phyloP scores from a whole-genome alignment of 2,113 vertebrate genomes.

The Psilopsiagon aurifrons region DNA sequence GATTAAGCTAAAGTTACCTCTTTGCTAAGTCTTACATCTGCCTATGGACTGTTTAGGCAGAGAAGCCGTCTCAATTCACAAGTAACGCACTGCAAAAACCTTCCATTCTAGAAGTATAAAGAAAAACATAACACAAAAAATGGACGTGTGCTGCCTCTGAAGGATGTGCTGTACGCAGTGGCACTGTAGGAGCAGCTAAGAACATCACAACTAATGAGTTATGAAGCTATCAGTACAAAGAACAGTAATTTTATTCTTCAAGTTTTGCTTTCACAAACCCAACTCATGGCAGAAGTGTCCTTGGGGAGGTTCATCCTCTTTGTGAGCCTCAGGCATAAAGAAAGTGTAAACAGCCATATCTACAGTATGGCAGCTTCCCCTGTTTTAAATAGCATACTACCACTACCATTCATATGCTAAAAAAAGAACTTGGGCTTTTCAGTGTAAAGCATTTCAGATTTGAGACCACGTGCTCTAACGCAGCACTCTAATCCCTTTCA shows the following conservation, averaged over 20 bases:
- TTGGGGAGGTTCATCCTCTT: background rate
- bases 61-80: background rate
- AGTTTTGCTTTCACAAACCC: background rate
- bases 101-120: background rate
- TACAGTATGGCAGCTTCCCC: background rate
- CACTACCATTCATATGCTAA: background rate
- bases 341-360: background rate
- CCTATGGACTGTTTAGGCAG: background rate
- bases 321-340: background rate
- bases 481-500: background rate
- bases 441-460: background rate
- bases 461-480: background rate
- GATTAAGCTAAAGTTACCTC: background rate
- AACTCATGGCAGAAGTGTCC: background rate
- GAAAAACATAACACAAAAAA: background rate
- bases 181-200: background rate
- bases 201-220: background rate
- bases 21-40: background rate
- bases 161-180: background rate
- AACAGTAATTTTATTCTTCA: background rate
- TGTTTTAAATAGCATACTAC: background rate
- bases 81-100: background rate
- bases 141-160: background rate
- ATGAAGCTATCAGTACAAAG: background rate
- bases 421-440: background rate